phyloP scores from a whole-genome alignment of 1,140 invertebrate species.

The Caenorhabditis brenneri region DNA sequence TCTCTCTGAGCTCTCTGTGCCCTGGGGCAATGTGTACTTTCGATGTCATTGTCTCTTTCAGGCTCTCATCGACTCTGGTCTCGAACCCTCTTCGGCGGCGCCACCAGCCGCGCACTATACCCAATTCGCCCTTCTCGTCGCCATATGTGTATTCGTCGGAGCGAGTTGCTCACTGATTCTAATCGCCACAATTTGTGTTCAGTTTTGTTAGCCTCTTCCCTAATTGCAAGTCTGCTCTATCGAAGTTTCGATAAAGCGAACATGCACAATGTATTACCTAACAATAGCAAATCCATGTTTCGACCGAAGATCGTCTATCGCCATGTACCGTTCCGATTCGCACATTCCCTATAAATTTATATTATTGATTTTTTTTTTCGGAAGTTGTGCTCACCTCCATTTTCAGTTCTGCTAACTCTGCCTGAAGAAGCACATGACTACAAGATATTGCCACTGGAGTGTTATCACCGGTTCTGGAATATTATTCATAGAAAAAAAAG shows the following conservation, averaged over 20 bases:
- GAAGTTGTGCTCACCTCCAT: not conserved
- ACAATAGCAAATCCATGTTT: constrained; percentile 32
- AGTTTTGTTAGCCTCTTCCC: constrained; percentile 44
- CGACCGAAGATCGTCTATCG: constrained; percentile 11
- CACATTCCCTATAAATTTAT: constrained; percentile 9
- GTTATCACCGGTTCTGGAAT: constrained; percentile 29
- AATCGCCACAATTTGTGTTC: constrained; percentile 53
- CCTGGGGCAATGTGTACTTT: no score
- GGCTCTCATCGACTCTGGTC: constrained; percentile 49
- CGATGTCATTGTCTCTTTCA: not conserved
- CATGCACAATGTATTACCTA: not conserved
- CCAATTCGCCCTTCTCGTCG: constrained; percentile 52
- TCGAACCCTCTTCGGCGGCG: constrained; percentile 44
- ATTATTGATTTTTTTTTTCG: not conserved
- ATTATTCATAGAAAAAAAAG: not conserved
- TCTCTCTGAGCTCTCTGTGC: no score
- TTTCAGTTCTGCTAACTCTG: not conserved
- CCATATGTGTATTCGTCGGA: constrained; percentile 53
- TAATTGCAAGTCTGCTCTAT: not conserved
- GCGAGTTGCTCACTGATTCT: constrained; percentile 51
- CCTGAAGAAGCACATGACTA: constrained; percentile 14
- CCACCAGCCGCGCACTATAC: constrained; percentile 49
- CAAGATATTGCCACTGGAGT: constrained; percentile 33
- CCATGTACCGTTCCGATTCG: constrained; percentile 14
- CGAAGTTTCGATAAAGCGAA: not conserved